phyloP scores from a whole-genome alignment of 2,888 invertebrate species.

The Agrotis segetum region DNA sequence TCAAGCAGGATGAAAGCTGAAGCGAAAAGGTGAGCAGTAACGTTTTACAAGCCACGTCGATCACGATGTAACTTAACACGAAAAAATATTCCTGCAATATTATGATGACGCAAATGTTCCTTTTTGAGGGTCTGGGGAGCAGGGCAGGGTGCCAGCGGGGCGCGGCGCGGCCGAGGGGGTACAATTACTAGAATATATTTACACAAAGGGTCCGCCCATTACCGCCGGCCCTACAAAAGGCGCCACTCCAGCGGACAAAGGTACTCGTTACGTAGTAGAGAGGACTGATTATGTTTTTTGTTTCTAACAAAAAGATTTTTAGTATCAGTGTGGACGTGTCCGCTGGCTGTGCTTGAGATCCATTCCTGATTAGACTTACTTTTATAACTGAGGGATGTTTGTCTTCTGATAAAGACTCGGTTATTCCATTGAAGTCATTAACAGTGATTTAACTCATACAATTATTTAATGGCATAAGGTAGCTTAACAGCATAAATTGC shows the following conservation, averaged over 20 bases:
- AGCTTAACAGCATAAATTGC: no score
- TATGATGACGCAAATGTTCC: constrained; percentile 65
- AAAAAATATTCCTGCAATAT: constrained; percentile 61
- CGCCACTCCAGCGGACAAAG: constrained; percentile 76
- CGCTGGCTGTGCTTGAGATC: constrained; percentile 17
- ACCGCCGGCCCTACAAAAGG: constrained; percentile 69
- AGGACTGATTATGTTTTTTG: constrained; percentile 80
- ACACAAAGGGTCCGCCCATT: constrained; percentile 76
- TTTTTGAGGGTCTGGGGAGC: constrained; percentile 52
- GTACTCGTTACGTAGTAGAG: constrained; percentile 76
- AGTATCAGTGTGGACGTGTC: constrained; percentile 59
- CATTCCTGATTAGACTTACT: constrained; percentile 31
- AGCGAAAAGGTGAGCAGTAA: constrained; percentile 40
- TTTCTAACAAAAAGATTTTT: constrained; percentile 78
- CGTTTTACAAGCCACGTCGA: constrained; percentile 48
- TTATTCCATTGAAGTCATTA: neutral
- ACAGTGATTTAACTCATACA: neutral
- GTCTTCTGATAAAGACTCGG: neutral
- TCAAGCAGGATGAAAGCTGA: constrained; percentile 33
- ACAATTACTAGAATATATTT: constrained; percentile 78
- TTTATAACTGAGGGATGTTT: constrained; percentile 14
- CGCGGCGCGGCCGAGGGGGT: constrained; percentile 62
- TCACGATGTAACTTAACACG: constrained; percentile 50
- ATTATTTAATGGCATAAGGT: neutral
- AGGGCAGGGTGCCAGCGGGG: constrained; percentile 21